phyloP scores from a whole-genome alignment of 1,140 invertebrate genomes.

The Drosophila pruinosa region DNA sequence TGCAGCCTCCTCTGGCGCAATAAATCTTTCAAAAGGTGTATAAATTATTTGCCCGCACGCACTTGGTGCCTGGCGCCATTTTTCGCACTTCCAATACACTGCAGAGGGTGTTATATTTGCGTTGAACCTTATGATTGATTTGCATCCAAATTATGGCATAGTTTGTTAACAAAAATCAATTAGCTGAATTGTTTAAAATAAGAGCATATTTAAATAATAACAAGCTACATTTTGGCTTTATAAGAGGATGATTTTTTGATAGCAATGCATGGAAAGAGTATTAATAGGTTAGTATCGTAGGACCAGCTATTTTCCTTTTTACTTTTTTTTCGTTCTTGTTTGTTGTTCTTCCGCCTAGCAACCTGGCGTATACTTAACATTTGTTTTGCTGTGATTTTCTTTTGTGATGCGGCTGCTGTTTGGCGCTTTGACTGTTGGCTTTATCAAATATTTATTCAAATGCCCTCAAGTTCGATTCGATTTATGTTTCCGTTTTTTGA shows the following conservation, averaged over 20 bases:
- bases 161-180: too few species aligned
- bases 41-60: conserved; percentile 76
- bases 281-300: too few species aligned
- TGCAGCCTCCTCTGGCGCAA: conserved; percentile 36
- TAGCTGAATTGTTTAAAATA: too few species aligned
- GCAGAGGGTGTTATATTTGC: not conserved
- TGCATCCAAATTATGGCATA: too few species aligned
- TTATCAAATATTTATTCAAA: conserved; percentile 77
- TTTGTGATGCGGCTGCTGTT: not conserved
- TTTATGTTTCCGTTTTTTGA: conserved; percentile 63
- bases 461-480: conserved; percentile 66
- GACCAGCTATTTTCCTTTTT: too few species aligned
- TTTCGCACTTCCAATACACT: conserved; percentile 37
- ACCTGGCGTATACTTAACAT: conserved; percentile 65
- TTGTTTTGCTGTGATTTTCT: conserved; percentile 52
- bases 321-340: conserved; percentile 13
- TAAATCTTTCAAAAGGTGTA: conserved; percentile 79
- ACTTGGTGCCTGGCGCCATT: conserved; percentile 42
- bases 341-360: conserved; percentile 31
- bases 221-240: too few species aligned
- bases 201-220: too few species aligned
- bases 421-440: conserved; percentile 21
- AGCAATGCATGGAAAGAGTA: too few species aligned
- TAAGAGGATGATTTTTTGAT: too few species aligned
- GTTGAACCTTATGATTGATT: too few species aligned